These are phyloP conservation scores for Dermochelys coriacea DNA, from an alignment of 2,797 vertebrate genomes.

Conservation along the genomic window DNA sequence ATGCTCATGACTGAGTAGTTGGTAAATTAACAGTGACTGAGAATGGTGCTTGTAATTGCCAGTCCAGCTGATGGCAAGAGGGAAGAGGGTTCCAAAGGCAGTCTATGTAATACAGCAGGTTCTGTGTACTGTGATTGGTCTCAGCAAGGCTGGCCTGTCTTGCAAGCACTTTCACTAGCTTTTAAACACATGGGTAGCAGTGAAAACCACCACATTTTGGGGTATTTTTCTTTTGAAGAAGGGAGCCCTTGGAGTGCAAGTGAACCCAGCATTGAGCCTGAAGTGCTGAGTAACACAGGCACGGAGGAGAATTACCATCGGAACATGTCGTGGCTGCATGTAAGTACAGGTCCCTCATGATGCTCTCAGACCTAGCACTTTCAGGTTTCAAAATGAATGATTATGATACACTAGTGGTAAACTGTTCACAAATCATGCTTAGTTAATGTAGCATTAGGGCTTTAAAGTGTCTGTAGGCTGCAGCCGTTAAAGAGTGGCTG, in stretches of 20 bases:
- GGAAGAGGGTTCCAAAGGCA: constrained; percentile 52
- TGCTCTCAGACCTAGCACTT: neutral
- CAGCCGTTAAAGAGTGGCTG: fast-evolving
- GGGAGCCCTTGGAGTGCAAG: constrained; percentile 98
- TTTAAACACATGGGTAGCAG: constrained; percentile 69
- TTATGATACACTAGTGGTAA: neutral
- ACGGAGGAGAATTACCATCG: constrained; percentile 96
- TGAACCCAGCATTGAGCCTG: constrained; percentile 98
- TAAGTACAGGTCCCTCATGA: constrained; percentile 77
- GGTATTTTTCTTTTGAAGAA: constrained; percentile 87
- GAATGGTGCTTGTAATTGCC: constrained; percentile 75
- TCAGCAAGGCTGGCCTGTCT: constrained; percentile 78
- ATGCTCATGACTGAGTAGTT: constrained; percentile 17
- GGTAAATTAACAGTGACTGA: constrained; percentile 5
- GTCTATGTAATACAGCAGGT: constrained; percentile 33
- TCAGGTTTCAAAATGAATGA: neutral
- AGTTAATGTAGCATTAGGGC: neutral
- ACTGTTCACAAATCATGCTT: neutral
- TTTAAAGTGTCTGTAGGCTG: neutral
- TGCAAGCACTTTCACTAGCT: constrained; percentile 76
- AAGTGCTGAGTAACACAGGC: constrained; percentile 90
- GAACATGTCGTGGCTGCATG: constrained; percentile 99
- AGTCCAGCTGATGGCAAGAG: constrained; percentile 60
- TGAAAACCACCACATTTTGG: constrained; percentile 75
- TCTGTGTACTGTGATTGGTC: constrained; percentile 62